Evolutionary conservation across 2,888 invertebrate species (phyloP).

Genomic region (Rhagonycha fulva): DNA sequence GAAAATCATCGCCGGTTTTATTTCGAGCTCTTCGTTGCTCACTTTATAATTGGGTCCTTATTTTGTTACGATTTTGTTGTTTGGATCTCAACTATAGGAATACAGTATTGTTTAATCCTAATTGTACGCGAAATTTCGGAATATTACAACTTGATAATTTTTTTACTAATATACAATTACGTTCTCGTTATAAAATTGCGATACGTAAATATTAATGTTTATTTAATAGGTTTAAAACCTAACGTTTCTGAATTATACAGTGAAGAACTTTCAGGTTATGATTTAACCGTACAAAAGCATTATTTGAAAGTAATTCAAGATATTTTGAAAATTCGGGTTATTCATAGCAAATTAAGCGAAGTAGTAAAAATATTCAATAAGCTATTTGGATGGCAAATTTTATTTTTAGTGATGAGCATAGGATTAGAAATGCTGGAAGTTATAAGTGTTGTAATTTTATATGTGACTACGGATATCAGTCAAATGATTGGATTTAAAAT

Average conservation of each 20-base stretch:
- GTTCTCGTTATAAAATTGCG: neutral
- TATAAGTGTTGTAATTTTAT: neutral
- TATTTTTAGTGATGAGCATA: neutral
- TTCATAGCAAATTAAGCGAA: neutral
- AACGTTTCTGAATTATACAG: neutral
- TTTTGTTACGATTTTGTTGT: neutral
- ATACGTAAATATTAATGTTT: neutral
- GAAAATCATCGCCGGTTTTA: neutral
- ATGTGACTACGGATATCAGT: neutral
- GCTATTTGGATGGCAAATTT: neutral
- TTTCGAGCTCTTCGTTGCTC: neutral
- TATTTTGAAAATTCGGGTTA: neutral
- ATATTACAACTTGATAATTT: neutral
- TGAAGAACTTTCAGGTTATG: neutral
- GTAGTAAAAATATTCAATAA: neutral
- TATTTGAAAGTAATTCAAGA: neutral
- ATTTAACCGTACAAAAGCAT: neutral
- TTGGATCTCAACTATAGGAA: neutral
- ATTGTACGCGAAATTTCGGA: neutral
- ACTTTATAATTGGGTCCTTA: neutral
- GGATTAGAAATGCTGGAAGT: neutral
- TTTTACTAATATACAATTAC: slow-evolving; percentile 1
- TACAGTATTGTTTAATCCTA: neutral
- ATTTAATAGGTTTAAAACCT: neutral
- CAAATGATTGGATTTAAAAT: neutral